Conservation (phyloP, 1,140 invertebrate species). For the Drosophila willistoni region DNA sequence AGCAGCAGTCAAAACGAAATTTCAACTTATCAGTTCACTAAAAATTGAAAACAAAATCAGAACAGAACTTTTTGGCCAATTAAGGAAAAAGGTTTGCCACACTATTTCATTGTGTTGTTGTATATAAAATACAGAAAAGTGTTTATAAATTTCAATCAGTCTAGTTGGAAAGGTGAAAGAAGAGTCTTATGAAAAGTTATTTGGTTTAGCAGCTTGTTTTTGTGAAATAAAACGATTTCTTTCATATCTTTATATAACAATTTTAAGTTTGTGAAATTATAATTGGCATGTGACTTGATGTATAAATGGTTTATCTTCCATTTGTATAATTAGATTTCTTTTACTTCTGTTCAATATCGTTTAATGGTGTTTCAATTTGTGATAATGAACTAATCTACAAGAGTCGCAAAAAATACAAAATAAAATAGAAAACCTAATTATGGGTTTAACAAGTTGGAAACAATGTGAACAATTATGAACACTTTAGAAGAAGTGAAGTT, state of each 20-base stretch:
- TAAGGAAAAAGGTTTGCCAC: constrained; percentile 70
- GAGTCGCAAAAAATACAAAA: constrained; percentile 20
- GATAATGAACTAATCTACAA: constrained; percentile 63
- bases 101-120: neutral
- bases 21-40: constrained; percentile 18
- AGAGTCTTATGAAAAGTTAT: too few species aligned
- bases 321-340: constrained; percentile 1
- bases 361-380: constrained; percentile 36
- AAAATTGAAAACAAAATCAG: constrained; percentile 5
- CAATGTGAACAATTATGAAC: neutral
- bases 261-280: neutral
- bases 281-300: constrained; percentile 56
- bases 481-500: neutral
- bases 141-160: neutral
- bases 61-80: constrained; percentile 51
- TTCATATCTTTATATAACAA: too few species aligned
- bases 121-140: neutral
- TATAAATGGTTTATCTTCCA: constrained; percentile 23
- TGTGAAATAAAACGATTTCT: too few species aligned
- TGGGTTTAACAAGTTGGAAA: neutral
- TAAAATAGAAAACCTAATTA: constrained; percentile 31
- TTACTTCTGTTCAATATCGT: constrained; percentile 21
- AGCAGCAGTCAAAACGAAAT: constrained; percentile 26
- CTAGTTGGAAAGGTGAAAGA: too few species aligned
- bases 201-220: too few species aligned